phyloP scores from a whole-genome alignment of 2,797 vertebrate genomes.

The Sebastes minor region DNA sequence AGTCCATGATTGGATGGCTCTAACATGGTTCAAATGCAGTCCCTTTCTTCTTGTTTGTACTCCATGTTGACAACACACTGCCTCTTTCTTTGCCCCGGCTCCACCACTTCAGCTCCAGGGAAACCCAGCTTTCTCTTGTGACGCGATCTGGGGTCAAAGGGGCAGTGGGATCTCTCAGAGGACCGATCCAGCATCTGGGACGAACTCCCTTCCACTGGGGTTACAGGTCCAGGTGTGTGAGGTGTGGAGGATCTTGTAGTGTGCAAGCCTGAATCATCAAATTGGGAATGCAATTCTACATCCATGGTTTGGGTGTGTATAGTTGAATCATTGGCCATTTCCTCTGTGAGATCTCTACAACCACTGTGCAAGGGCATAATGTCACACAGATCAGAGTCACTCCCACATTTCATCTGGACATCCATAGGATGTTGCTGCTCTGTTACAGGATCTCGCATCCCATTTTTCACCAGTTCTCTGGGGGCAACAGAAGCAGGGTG shows the following conservation, averaged over 20 bases:
- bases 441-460: neutral
- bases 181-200: neutral
- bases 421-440: conserved; percentile 50
- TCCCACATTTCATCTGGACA: conserved; percentile 71
- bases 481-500: conserved; percentile 34
- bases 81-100: conserved; percentile 77
- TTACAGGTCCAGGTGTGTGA: neutral
- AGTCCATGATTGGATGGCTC: neutral
- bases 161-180: conserved; percentile 37
- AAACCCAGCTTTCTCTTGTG: conserved; percentile 85
- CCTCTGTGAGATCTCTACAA: conserved; percentile 3
- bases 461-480: conserved; percentile 41
- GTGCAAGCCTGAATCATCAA: conserved; percentile 43
- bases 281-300: conserved; percentile 9
- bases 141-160: conserved; percentile 21
- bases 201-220: neutral
- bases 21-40: conserved; percentile 31
- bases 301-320: conserved; percentile 20
- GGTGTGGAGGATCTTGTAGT: neutral
- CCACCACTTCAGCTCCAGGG: conserved; percentile 64
- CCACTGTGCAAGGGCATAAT: conserved; percentile 11
- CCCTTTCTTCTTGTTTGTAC: conserved; percentile 18
- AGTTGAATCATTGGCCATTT: conserved; percentile 29
- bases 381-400: conserved; percentile 47
- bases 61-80: conserved; percentile 60